A percentile compares a stretch with the other conserved stretches of the same genome.
phyloP scores from a whole-genome alignment of 1,140 invertebrate species.

The Laodelphax striatellus region DNA sequence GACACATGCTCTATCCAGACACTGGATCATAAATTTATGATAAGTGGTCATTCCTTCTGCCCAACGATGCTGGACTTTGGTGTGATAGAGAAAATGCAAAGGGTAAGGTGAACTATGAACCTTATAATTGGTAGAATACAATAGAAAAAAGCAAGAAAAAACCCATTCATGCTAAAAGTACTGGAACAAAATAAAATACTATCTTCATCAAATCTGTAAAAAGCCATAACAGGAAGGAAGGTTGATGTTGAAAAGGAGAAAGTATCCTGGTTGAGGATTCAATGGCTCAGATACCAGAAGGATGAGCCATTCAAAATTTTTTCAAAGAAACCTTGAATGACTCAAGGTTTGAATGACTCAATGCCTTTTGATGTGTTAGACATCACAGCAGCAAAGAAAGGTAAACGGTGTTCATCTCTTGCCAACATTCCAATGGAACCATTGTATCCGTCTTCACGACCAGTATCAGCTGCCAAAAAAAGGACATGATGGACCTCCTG shows the following conservation, averaged over 20 bases:
- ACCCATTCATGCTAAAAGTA: background rate
- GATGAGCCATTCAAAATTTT: background rate
- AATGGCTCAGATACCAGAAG: background rate
- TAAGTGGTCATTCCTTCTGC: slow-evolving; percentile 19
- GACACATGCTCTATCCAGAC: slow-evolving; percentile 15
- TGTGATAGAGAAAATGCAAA: slow-evolving; percentile 10
- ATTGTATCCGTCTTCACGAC: too few relatives aligned
- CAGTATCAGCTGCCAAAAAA: too few relatives aligned
- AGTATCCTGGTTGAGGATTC: background rate
- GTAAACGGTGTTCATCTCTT: too few relatives aligned
- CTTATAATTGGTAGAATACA: background rate
- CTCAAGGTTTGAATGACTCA: background rate
- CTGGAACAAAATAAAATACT: background rate
- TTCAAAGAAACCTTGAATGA: background rate
- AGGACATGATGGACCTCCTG: too few relatives aligned
- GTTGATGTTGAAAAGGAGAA: background rate
- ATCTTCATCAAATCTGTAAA: background rate
- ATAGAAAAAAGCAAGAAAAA: background rate
- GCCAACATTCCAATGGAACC: too few relatives aligned
- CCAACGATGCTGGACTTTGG: slow-evolving; percentile 13
- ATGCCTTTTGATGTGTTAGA: too few relatives aligned
- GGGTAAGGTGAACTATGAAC: background rate
- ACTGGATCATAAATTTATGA: slow-evolving; percentile 20
- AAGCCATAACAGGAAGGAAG: background rate
- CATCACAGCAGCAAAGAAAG: too few relatives aligned